Base-by-base conservation (phyloP, 2,888 invertebrate genomes). In the Chironomus riparius region DNA sequence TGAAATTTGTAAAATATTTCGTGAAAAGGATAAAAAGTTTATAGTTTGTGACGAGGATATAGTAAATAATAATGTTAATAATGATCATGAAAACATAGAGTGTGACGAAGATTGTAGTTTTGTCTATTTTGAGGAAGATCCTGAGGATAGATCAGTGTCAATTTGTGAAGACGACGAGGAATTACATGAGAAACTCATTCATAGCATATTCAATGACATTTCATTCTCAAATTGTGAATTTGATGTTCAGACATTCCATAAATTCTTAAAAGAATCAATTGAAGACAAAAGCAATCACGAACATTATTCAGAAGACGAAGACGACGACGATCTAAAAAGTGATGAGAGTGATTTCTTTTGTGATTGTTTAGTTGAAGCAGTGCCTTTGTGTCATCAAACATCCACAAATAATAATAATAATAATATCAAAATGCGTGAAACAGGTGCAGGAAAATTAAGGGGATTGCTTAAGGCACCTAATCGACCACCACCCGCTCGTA, bases 391-490 rank as follows among this genome's bases (percentile, higher is more conserved):
- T 70, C 76, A 77, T 47, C 38, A 21, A 48, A 28, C 68, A 65
- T 56, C 22, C n/a, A 18, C 70, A 76, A 65, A 24, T 13, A 74
- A 68, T 38, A 38, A 7, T 10, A 65, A 24, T 13, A 74, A 68
- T 38, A 38, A 7, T 10, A 38, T 38, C 74, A 77, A 79, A 79
- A 83, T 84, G 83, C 82, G 86, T 82, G 86, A 86, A 78, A 82
- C 85, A 80, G 80, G 80, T 80, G 75, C 80, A 79, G 82, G 83
- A 18, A 82, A 82, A 74, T 78, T 84, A 78, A 82, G 84, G 24
- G 84, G 84, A 71, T 78, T 93, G 80, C 87, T 94, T 76, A 93
- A 93, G 85, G 91, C 92, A 81, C 88, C 89, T 77, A 91, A 91
- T 77, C 86, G 88, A 76, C 88, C 86, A 79, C 90, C 90, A 81